These are phyloP conservation scores for Gymnarchus niloticus DNA, from an alignment of 2,113 vertebrate genomes.

Conservation along the genomic window DNA sequence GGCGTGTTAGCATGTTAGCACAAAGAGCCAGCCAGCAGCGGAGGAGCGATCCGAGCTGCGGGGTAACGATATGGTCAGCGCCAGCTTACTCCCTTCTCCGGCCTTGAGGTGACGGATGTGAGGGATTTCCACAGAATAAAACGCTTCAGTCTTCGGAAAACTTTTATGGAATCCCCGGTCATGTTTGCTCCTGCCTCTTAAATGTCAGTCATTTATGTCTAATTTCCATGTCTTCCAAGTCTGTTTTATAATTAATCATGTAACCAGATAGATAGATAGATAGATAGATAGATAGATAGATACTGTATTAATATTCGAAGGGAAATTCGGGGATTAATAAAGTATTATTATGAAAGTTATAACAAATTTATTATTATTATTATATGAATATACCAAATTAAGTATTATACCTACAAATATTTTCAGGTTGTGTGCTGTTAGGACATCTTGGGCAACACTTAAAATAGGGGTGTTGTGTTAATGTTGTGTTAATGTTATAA, in stretches of 20 bases:
- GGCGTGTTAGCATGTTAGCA: too few relatives aligned
- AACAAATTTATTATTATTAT: too few relatives aligned
- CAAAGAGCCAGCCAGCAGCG: too few relatives aligned
- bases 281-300: too few relatives aligned
- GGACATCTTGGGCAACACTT: background rate
- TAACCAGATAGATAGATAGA: too few relatives aligned
- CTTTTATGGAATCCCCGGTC: background rate
- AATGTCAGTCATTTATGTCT: background rate
- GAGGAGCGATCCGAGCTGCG: too few relatives aligned
- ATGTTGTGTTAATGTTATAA: background rate
- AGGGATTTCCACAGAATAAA: background rate
- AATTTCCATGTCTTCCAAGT: background rate
- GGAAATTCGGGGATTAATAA: too few relatives aligned
- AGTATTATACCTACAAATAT: background rate
- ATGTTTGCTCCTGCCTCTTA: background rate
- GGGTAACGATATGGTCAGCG: background rate
- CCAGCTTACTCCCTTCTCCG: background rate
- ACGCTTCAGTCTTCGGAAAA: background rate
- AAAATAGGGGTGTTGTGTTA: background rate
- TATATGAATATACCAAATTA: too few relatives aligned
- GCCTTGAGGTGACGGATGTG: background rate
- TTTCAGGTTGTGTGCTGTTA: background rate
- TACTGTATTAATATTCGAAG: too few relatives aligned
- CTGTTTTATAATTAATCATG: too few relatives aligned
- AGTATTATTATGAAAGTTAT: too few relatives aligned